Conservation (phyloP, 1,140 invertebrate species). For the Kradibia gibbosae region DNA sequence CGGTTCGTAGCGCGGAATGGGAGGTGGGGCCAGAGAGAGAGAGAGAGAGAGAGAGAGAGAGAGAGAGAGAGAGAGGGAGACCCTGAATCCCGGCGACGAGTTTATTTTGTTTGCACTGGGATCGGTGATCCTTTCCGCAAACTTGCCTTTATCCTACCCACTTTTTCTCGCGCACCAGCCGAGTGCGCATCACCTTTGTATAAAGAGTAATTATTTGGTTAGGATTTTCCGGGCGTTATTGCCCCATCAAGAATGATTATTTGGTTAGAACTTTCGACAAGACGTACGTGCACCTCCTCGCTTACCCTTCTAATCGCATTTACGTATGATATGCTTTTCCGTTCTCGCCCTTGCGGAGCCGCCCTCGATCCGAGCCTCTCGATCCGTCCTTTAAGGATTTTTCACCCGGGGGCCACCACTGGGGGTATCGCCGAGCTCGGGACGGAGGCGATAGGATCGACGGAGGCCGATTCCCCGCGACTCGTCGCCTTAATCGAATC, state of each 20-base stretch:
- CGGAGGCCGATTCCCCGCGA: background rate
- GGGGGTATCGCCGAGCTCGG: background rate
- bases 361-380: background rate
- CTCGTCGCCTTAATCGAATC: background rate
- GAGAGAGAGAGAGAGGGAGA: background rate
- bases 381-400: constrained; percentile 2
- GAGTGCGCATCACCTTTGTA: too few relatives aligned
- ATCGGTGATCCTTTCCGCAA: constrained; percentile 12
- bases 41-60: background rate
- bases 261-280: constrained; percentile 32
- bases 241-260: background rate
- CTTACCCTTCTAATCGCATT: constrained; percentile 18
- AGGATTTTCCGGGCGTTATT: background rate
- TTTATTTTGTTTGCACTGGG: constrained; percentile 40
- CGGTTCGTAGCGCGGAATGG: too few relatives aligned
- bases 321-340: background rate
- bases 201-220: too few relatives aligned
- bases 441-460: background rate
- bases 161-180: background rate
- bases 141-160: background rate
- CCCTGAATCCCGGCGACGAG: background rate
- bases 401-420: background rate
- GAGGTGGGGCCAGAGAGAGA: background rate
- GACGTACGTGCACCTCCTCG: background rate
- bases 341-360: too few relatives aligned